Conservation (phyloP, 2,797 vertebrate genomes). For the Dendrocincla fuliginosa region DNA sequence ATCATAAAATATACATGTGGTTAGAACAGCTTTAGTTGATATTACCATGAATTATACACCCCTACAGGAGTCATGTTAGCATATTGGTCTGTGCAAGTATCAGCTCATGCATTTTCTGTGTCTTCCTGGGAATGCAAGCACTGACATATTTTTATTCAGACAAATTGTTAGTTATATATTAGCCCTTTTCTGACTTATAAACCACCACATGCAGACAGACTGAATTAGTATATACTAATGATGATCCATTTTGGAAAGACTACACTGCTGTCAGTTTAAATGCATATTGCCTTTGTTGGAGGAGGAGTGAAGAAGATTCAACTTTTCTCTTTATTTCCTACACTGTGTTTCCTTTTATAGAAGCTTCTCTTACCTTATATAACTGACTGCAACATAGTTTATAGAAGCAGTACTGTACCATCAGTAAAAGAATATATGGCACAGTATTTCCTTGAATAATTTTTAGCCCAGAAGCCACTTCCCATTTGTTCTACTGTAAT, state of each 20-base stretch:
- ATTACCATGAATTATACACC: not conserved
- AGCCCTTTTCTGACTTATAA: not conserved
- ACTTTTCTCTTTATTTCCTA: not conserved
- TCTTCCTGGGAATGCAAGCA: not conserved
- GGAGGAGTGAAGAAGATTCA: not conserved
- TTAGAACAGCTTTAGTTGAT: not conserved
- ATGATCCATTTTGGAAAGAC: not conserved
- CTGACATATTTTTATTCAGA: not conserved
- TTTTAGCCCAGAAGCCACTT: not conserved
- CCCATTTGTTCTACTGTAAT: not conserved
- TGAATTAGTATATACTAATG: not conserved
- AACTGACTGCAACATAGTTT: not conserved
- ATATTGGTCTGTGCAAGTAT: not conserved
- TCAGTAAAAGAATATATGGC: not conserved
- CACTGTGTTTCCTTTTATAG: not conserved
- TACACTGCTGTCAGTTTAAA: not conserved
- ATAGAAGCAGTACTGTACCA: not conserved
- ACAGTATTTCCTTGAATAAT: not conserved
- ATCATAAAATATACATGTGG: not conserved
- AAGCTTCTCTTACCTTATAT: not conserved
- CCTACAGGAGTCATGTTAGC: not conserved
- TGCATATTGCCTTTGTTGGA: not conserved
- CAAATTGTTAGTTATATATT: not conserved
- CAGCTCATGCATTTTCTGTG: not conserved
- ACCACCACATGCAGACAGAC: not conserved